A percentile compares a stretch with the other conserved stretches of the same genome.
These are phyloP conservation scores for Hemibates koningsi DNA, from an alignment of 2,113 vertebrate species.

Conservation along the genomic window DNA sequence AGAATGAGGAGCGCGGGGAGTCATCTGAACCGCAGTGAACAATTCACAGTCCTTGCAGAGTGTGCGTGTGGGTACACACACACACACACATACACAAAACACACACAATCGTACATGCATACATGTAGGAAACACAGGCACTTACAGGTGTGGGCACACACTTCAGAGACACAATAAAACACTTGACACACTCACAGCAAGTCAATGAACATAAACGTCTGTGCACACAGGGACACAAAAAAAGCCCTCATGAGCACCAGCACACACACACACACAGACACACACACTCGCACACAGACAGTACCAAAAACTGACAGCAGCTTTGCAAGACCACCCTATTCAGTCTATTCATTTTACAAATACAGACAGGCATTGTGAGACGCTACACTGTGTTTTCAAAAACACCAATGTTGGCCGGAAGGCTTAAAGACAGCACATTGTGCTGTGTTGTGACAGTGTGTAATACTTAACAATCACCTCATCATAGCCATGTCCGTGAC, in stretches of 20 bases:
- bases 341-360: conserved; percentile 29
- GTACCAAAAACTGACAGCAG: conserved; percentile 28
- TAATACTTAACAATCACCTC: conserved; percentile 69
- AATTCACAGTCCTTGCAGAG: conserved; percentile 6
- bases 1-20: conserved; percentile 53
- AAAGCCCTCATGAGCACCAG: not conserved
- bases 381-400: conserved; percentile 55
- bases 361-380: conserved; percentile 61
- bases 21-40: conserved; percentile 49
- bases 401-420: conserved; percentile 63
- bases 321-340: conserved; percentile 55
- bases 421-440: conserved; percentile 65
- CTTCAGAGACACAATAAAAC: conserved; percentile 38
- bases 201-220: conserved; percentile 18
- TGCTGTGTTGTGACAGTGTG: conserved; percentile 65
- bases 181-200: conserved; percentile 30
- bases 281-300: not conserved
- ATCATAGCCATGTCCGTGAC: conserved; percentile 67
- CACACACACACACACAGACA: not conserved
- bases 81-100: not conserved
- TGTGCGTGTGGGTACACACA: not conserved
- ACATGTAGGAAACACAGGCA: conserved; percentile 8
- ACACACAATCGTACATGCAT: not conserved
- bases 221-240: conserved; percentile 1
- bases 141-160: conserved; percentile 29